Base-by-base conservation (phyloP, 1,140 invertebrate species). In the Melanaphis sacchari region DNA sequence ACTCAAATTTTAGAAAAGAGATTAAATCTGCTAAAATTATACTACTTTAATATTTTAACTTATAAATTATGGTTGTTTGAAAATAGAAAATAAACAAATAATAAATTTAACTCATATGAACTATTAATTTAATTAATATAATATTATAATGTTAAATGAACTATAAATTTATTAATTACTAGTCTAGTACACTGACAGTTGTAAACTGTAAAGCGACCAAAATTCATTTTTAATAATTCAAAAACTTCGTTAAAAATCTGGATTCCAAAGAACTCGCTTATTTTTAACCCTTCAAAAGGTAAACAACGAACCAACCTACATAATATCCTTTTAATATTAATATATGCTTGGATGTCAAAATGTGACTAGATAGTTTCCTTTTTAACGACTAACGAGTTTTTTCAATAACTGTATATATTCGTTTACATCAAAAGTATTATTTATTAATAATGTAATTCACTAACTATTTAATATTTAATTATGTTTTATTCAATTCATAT, bases 261-360 rank as follows among this genome's bases (percentile, higher is more conserved):
- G 46, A 54, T 89, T 40, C 11, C 52, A 89, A 89, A 54, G 88
- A 54, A 89, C 49, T 89, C 49, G 40, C 88, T 89, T 54, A 54
- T 89, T 38, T 38, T 54, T 36, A 54, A 89, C 36, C 38, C 88
- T 89, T 54, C 49, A 40, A 89, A 88, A 54, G 49, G 88, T 89
- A 89, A 52, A 89, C 49, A 89, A 38, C 49, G 22, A 41, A 84
- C 22, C 59, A 6, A 76, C 59, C 59, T 40, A 54, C 40, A 54
- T 89, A 89, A 89, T 89, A 40, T 89, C 22, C 46, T 54, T 89
- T 89, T 89, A 89, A 54, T 54, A 89, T 89, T 89, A 89, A 89
- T 89, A 3, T 43, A 49, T 52, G 88, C 24, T 52, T 54, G 49
- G 15, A 54, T 89, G 46, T n/a, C 46, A 49, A 89, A 89, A 89